phyloP scores from a whole-genome alignment of 2,888 invertebrate genomes.

The Daptonema setosum region DNA sequence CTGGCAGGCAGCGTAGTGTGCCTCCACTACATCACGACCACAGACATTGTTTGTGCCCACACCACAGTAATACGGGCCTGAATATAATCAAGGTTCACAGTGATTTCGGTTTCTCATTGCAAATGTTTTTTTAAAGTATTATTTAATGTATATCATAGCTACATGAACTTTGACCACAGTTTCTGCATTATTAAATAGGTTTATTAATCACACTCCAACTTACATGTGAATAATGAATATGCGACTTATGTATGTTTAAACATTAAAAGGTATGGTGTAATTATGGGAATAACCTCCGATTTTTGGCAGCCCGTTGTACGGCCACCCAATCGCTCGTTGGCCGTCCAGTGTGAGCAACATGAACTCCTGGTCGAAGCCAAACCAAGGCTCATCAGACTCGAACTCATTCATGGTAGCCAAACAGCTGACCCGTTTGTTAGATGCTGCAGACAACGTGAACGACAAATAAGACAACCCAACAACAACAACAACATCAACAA shows the following conservation, averaged over 20 bases:
- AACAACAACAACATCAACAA: neutral
- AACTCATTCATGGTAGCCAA: constrained; percentile 31
- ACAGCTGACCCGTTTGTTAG: constrained; percentile 33
- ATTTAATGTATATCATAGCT: too few relatives aligned
- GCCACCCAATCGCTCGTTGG: constrained; percentile 28
- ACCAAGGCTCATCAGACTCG: constrained; percentile 33
- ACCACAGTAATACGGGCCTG: constrained; percentile 89
- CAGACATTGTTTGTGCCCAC: constrained; percentile 47
- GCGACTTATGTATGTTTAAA: too few relatives aligned
- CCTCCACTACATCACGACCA: constrained; percentile 82
- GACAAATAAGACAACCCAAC: neutral
- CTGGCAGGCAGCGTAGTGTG: constrained; percentile 78
- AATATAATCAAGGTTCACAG: too few relatives aligned
- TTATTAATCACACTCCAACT: too few relatives aligned
- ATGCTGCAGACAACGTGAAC: constrained; percentile 15
- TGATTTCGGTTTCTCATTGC: too few relatives aligned
- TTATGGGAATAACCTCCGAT: constrained; percentile 9
- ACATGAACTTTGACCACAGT: too few relatives aligned
- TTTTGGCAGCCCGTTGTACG: constrained; percentile 27
- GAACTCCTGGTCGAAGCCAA: constrained; percentile 39
- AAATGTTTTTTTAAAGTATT: too few relatives aligned
- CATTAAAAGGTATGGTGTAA: too few relatives aligned
- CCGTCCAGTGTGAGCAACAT: constrained; percentile 35
- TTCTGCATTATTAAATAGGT: too few relatives aligned
- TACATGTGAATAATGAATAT: too few relatives aligned